Base-by-base conservation (phyloP, 1,140 invertebrate species). In the Gonatopus flavifemur region DNA sequence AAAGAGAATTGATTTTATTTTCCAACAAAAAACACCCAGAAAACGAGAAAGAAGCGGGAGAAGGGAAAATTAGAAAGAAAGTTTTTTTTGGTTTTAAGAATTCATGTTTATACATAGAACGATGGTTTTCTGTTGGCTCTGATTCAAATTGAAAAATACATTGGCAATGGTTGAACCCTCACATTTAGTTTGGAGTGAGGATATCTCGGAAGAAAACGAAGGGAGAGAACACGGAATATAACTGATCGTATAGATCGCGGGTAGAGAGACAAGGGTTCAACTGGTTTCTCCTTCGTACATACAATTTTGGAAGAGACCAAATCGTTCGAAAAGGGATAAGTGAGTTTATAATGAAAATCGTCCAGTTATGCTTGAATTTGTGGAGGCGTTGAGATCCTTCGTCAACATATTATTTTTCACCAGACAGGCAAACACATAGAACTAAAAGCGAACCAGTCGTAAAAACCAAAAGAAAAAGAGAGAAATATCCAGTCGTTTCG, bases 321-420 rank as follows among this genome's bases (percentile, higher is more conserved):
- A n/a, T n/a, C n/a, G n/a, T n/a, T n/a, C n/a, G n/a, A n/a, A n/a
- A 18, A 9, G 50, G 57, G 16, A 51, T 50, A 57, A 65, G 68
- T 72, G 72, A 70, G 77, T 78, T 78, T 78, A 77, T 76, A 78
- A 76, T 76, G 74, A 76, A 77, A 76, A 63, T 66, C 62, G 65
- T 68, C 59, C 69, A 77, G 69, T 76, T 69, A 62, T 70, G 72
- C 58, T 71, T 55, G 64, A 64, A 75, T 78, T 76, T 76, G 74
- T 57, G 68, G 76, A 72, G 70, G 69, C 68, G 65, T 45, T 52
- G 54, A 40, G 50, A 51, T 54, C 59, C 64, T 58, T 36, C n/a
- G n/a, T n/a, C n/a, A 50, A n/a, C n/a, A n/a, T n/a, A n/a, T 20
- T n/a, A 21, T 42, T 30, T 39, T 24, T 9, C 24, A 19, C 36